Conservation (phyloP, 2,113 vertebrate genomes). For the Engystomops pustulosus region DNA sequence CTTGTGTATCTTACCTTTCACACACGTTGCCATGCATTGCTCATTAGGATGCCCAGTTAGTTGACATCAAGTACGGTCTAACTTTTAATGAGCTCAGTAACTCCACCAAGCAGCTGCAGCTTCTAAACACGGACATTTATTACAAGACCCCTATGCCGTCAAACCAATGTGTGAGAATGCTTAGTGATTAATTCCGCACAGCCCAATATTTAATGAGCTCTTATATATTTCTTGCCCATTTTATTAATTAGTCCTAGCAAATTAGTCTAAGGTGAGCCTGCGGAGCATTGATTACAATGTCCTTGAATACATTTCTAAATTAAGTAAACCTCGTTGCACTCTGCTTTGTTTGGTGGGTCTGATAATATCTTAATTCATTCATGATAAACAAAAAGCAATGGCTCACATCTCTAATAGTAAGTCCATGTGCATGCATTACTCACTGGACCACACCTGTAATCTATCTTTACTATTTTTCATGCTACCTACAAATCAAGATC, state of each 20-base stretch:
- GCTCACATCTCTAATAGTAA: neutral
- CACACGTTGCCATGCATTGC: neutral
- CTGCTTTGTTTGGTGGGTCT: neutral
- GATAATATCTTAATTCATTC: neutral
- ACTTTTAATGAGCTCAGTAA: slow-evolving; percentile 40
- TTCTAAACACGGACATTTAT: slow-evolving; percentile 18
- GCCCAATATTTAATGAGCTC: slow-evolving; percentile 22
- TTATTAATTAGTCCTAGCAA: slow-evolving; percentile 16
- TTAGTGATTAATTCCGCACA: slow-evolving; percentile 7
- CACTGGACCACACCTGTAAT: no score
- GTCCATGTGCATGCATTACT: no score
- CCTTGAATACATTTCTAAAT: slow-evolving; percentile 9
- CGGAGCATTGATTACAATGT: slow-evolving; percentile 12
- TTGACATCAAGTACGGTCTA: slow-evolving; percentile 16
- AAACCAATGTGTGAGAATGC: slow-evolving; percentile 9
- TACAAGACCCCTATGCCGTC: slow-evolving; percentile 20
- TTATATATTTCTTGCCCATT: slow-evolving; percentile 1
- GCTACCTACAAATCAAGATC: no score
- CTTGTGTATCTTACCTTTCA: slow-evolving; percentile 21
- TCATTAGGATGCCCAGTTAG: slow-evolving; percentile 33
- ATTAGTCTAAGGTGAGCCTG: slow-evolving; percentile 33
- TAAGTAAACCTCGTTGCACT: neutral
- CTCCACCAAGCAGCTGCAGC: slow-evolving; percentile 7
- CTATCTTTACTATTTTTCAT: no score
- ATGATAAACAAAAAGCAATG: neutral